Evolutionary conservation across 2,113 vertebrate species (phyloP).

Genomic region (Salvelinus namaycush): DNA sequence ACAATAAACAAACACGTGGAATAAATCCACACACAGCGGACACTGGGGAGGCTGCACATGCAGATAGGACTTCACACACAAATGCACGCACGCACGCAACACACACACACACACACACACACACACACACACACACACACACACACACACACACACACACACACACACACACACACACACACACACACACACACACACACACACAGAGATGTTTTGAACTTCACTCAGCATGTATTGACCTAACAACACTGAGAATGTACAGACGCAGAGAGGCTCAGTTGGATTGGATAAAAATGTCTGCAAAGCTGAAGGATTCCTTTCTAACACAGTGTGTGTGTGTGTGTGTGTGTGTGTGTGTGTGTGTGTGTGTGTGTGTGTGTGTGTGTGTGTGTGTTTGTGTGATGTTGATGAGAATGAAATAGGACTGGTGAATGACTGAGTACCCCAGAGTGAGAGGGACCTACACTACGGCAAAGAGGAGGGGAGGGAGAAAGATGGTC

Average conservation of each 20-base stretch:
- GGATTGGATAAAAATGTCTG: too few relatives aligned
- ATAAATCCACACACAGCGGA: not conserved
- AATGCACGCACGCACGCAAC: not conserved
- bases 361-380: too few relatives aligned
- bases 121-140: not conserved
- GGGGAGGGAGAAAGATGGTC: not conserved
- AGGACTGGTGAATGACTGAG: constrained; percentile 24
- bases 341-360: too few relatives aligned
- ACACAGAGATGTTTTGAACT: too few relatives aligned
- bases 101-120: not conserved
- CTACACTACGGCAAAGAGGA: constrained; percentile 30
- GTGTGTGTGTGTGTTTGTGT: too few relatives aligned
- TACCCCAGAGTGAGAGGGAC: not conserved
- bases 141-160: not conserved
- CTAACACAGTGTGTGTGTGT: too few relatives aligned
- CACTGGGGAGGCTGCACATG: constrained; percentile 7
- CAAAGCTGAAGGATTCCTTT: too few relatives aligned
- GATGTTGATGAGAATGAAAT: not conserved
- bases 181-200: constrained; percentile 1
- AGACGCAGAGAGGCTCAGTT: too few relatives aligned
- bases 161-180: constrained; percentile 4
- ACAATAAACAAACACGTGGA: constrained; percentile 62
- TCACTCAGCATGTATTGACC: too few relatives aligned
- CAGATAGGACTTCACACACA: not conserved
- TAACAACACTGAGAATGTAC: too few relatives aligned